Evolutionary conservation across 2,797 vertebrate species (phyloP).

Genomic region (Percopsis omiscomaycus): DNA sequence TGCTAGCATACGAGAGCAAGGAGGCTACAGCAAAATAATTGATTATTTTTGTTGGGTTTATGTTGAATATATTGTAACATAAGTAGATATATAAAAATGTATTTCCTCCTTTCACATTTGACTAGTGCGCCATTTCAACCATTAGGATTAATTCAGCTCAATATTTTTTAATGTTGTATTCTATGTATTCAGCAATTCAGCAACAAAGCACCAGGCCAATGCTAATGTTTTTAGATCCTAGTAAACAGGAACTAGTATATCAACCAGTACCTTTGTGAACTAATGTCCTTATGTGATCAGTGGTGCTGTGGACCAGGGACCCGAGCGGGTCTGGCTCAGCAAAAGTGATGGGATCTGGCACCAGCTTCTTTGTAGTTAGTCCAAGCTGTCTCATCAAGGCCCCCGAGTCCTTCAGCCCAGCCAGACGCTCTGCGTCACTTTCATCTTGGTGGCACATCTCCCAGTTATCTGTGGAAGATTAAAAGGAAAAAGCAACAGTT

Average conservation of each 20-base stretch:
- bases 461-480: conserved; percentile 76
- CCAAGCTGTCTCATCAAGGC: conserved; percentile 77
- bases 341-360: conserved; percentile 80
- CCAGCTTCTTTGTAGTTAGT: conserved; percentile 78
- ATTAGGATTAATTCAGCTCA: too few species aligned
- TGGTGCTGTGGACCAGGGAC: conserved; percentile 64
- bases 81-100: too few species aligned
- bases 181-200: too few species aligned
- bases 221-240: too few species aligned
- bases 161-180: too few species aligned
- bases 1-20: too few species aligned
- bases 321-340: conserved; percentile 80
- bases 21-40: too few species aligned
- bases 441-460: conserved; percentile 73
- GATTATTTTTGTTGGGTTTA: too few species aligned
- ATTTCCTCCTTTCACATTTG: too few species aligned
- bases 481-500: neutral
- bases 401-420: conserved; percentile 82
- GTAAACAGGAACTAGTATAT: neutral
- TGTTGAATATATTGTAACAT: too few species aligned
- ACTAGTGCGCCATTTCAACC: too few species aligned
- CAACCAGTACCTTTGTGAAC: conserved; percentile 68
- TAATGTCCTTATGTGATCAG: conserved; percentile 39
- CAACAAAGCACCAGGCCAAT: too few species aligned
- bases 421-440: conserved; percentile 71